Conservation (phyloP, 2,888 invertebrate species). For the Lepidocyrtoides sp. region DNA sequence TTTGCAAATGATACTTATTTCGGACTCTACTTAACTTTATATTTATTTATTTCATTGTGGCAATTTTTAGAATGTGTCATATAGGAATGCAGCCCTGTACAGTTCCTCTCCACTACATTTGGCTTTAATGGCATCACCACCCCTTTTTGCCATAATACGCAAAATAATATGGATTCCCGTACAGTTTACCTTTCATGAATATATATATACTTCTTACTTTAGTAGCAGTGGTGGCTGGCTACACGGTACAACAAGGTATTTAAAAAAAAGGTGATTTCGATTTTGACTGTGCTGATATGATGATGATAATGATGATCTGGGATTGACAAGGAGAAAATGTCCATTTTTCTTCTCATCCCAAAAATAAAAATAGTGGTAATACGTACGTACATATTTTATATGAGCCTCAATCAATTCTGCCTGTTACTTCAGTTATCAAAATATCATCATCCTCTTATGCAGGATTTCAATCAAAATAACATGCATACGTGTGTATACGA, state of each 20-base stretch:
- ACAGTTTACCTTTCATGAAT: not conserved
- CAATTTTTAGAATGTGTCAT: constrained; percentile 76
- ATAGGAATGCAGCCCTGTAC: constrained; percentile 34
- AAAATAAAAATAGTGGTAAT: constrained; percentile 47
- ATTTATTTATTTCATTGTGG: constrained; percentile 33
- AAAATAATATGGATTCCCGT: not conserved
- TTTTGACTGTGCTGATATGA: not conserved
- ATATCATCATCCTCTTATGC: constrained; percentile 38
- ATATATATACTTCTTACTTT: not conserved
- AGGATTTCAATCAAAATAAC: constrained; percentile 46
- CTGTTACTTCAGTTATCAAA: constrained; percentile 55
- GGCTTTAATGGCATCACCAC: constrained; percentile 29
- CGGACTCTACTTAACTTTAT: not conserved
- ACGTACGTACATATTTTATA: constrained; percentile 11
- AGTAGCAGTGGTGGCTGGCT: not conserved
- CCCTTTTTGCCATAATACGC: constrained; percentile 47
- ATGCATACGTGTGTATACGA: constrained; percentile 3
- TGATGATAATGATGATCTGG: constrained; percentile 53
- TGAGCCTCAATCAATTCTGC: constrained; percentile 55
- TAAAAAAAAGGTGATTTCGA: constrained; percentile 32
- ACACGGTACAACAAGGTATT: not conserved
- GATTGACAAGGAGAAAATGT: constrained; percentile 77
- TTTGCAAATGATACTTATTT: constrained; percentile 70
- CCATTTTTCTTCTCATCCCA: constrained; percentile 70
- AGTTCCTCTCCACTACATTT: constrained; percentile 20